phyloP scores from a whole-genome alignment of 2,797 vertebrate species.

The Ibycter americanus region DNA sequence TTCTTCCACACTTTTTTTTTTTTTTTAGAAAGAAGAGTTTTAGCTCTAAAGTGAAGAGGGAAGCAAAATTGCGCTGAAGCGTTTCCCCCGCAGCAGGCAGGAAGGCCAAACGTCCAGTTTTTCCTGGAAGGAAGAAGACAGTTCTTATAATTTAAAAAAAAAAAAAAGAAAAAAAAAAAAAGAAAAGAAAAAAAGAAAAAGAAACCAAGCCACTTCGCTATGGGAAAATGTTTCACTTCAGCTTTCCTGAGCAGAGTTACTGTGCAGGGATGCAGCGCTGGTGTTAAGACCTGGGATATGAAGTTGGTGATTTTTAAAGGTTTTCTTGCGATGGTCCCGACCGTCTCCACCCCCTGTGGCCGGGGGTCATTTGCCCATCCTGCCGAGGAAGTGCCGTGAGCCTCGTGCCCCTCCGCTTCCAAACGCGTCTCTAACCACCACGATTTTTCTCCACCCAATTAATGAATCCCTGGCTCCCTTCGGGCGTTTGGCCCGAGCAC shows the following conservation, averaged over 20 bases:
- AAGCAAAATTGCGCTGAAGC: not conserved
- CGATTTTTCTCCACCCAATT: not conserved
- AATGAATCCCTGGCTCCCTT: not conserved
- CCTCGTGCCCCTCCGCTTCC: not conserved
- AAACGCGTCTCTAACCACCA: not conserved
- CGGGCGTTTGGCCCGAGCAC: not conserved
- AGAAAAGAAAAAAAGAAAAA: no score
- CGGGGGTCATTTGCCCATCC: accelerated
- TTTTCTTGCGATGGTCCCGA: accelerated
- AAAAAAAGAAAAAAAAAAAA: no score
- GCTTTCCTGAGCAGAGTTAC: not conserved
- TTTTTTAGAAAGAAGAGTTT: not conserved
- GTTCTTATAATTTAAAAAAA: not conserved
- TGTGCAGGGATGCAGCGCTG: not conserved
- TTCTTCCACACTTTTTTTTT: not conserved
- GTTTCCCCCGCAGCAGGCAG: not conserved
- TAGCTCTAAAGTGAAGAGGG: not conserved
- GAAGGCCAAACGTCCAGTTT: not conserved
- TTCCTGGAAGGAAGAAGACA: not conserved
- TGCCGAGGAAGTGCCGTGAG: accelerated
- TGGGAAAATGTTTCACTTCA: not conserved
- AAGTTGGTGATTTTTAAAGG: not conserved
- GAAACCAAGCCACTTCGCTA: not conserved
- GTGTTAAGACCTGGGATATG: not conserved
- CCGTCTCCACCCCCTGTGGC: accelerated